Percentiles rank a stretch among this genome's conserved stretches.
These are phyloP conservation scores for Peucedramus taeniatus DNA, from an alignment of 2,113 vertebrate species.

Conservation along the genomic window DNA sequence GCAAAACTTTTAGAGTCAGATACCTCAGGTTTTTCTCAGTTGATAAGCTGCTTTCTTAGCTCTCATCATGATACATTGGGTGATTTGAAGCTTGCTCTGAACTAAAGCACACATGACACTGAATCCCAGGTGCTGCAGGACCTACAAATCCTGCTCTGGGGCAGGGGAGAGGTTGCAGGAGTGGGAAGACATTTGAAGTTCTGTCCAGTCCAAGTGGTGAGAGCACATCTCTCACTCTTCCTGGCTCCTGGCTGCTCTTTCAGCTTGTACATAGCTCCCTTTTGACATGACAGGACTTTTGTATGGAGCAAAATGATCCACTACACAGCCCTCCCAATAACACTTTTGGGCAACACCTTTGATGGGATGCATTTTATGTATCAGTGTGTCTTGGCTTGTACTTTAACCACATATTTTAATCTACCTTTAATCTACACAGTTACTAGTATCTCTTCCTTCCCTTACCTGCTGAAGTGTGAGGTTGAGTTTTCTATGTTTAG, in stretches of 20 bases:
- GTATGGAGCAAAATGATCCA: neutral
- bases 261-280: neutral
- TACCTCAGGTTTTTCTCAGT: neutral
- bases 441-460: neutral
- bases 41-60: neutral
- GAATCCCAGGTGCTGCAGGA: neutral
- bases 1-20: neutral
- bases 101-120: neutral
- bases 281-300: neutral
- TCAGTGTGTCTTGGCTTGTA: neutral
- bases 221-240: neutral
- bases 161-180: neutral
- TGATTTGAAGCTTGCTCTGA: neutral
- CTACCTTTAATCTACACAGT: neutral
- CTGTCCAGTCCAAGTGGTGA: neutral
- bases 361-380: neutral
- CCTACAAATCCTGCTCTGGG: neutral
- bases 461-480: neutral
- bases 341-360: neutral
- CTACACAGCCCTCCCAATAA: neutral
- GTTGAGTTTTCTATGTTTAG: neutral
- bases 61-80: neutral
- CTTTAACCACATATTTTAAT: neutral
- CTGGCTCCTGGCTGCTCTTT: neutral
- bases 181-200: neutral